Percentiles rank a stretch among this genome's conserved stretches.
Conservation (phyloP, 2,797 vertebrate genomes). For the Petrocephalus schoutedeni region DNA sequence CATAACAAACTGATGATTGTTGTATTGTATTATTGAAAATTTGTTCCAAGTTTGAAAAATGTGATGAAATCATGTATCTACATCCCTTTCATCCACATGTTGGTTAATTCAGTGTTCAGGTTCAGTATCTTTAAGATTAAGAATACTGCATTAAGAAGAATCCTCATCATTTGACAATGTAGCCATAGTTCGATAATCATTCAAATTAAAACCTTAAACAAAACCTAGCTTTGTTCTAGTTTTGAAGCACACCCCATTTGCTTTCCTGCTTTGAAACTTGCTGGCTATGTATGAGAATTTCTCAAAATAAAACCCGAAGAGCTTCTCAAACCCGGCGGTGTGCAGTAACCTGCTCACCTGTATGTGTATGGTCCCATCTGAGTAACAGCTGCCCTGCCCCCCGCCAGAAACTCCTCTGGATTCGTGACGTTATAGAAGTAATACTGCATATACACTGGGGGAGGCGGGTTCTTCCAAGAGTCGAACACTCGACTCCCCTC, state of each 20-base stretch:
- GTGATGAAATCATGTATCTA: not conserved
- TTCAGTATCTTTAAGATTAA: not conserved
- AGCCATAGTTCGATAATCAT: not conserved
- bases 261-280: not conserved
- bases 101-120: not conserved
- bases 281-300: not conserved
- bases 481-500: slow-evolving; percentile 66
- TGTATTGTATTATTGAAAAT: not conserved
- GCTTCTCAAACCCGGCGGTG: not conserved
- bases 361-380: slow-evolving; percentile 70
- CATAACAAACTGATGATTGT: not conserved
- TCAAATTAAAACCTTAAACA: not conserved
- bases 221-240: not conserved
- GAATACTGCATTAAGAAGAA: not conserved
- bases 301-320: not conserved
- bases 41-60: not conserved
- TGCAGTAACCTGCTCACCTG: slow-evolving; percentile 50
- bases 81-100: not conserved
- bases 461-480: slow-evolving; percentile 67
- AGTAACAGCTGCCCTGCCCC: slow-evolving; percentile 51
- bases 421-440: slow-evolving; percentile 73
- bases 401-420: slow-evolving; percentile 39
- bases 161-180: not conserved
- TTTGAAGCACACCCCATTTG: not conserved
- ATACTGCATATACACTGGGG: slow-evolving; percentile 68